Conservation (phyloP, 2,797 vertebrate species). For the Hoplostethus atlanticus region DNA sequence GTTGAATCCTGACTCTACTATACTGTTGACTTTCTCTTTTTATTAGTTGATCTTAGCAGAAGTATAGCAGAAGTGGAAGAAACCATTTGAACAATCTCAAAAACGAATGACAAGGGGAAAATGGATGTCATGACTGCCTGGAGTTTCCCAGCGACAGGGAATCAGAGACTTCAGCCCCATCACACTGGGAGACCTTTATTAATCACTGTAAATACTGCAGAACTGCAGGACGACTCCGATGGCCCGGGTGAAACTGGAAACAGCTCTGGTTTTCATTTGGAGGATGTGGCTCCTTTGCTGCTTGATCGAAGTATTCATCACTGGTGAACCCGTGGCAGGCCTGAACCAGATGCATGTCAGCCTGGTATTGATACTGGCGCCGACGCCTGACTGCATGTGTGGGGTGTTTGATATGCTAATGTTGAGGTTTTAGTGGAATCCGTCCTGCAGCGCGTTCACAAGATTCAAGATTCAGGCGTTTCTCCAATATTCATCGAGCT, state of each 20-base stretch:
- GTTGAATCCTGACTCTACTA: no score
- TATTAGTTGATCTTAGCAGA: not conserved
- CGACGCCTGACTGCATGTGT: not conserved
- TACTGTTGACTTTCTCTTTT: no score
- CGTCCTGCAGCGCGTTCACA: not conserved
- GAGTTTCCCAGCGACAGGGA: conserved; percentile 60
- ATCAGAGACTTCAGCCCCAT: not conserved
- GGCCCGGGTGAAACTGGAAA: not conserved
- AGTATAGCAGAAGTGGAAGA: not conserved
- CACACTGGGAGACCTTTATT: not conserved
- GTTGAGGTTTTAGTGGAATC: not conserved
- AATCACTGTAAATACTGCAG: conserved; percentile 7
- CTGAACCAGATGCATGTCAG: not conserved
- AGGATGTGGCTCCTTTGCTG: conserved; percentile 34
- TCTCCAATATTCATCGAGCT: no score
- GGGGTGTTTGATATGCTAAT: not conserved
- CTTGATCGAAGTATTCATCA: conserved; percentile 9
- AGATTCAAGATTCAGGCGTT: not conserved
- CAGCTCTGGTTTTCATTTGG: conserved; percentile 40
- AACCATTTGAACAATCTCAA: not conserved
- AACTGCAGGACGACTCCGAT: not conserved
- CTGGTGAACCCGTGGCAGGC: conserved; percentile 10
- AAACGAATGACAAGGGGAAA: not conserved
- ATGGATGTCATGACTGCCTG: conserved; percentile 12
- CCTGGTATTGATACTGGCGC: not conserved